phyloP scores from a whole-genome alignment of 2,888 invertebrate genomes.

The Acanthosepion pharaonis region DNA sequence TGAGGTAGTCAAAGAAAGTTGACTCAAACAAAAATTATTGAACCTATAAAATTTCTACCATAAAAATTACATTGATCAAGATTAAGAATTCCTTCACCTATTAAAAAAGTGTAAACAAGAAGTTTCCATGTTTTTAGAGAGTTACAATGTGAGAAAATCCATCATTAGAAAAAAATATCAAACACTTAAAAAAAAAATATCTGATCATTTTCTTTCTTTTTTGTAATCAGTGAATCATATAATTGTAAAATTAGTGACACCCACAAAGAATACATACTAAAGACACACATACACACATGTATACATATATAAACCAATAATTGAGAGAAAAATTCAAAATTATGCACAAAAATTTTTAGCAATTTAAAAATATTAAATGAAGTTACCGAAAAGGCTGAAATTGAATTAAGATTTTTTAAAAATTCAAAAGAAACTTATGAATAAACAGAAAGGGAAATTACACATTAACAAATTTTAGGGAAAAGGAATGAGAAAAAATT shows the following conservation, averaged over 20 bases:
- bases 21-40: too few species aligned
- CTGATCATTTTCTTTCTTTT: background rate
- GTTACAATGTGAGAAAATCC: too few species aligned
- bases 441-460: background rate
- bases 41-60: too few species aligned
- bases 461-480: background rate
- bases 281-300: background rate
- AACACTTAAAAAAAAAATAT: too few species aligned
- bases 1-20: too few species aligned
- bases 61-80: too few species aligned
- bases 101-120: too few species aligned
- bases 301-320: background rate
- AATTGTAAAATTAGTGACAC: background rate
- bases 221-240: background rate
- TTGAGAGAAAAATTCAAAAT: background rate
- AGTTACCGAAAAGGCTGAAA: background rate
- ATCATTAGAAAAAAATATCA: too few species aligned
- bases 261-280: background rate
- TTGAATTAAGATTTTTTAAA: background rate
- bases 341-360: background rate
- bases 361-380: background rate
- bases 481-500: background rate
- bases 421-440: background rate
- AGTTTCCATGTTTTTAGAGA: too few species aligned
- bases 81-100: too few species aligned